Evolutionary conservation across 2,888 invertebrate genomes (phyloP), one percentile per base, ranked within the genome.

Genomic region (Bedellia somnulentella): DNA sequence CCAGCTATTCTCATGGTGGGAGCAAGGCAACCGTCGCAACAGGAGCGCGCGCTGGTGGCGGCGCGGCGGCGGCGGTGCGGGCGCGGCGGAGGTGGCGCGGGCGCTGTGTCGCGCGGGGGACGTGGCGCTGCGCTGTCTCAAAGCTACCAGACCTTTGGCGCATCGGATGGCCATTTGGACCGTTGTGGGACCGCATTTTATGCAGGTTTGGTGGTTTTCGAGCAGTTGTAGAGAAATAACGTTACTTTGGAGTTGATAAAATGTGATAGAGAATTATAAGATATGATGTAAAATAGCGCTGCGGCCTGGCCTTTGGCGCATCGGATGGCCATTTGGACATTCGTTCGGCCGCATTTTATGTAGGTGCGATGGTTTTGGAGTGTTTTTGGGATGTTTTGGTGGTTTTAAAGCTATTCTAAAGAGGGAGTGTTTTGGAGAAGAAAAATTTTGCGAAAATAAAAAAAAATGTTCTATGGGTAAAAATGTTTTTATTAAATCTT

Each of bases 111-210:
- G 94, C 33, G 84, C 93, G 15, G 92, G 92, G 0, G 93, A 93
- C 55, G 89, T 94, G 0, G 87, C 94, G 43, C 67, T 95, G 37
- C 87, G 89, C 44, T 91, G 93, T 31, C 85, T 93, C 8, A 80
- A 89, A 34, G 91, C 93, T 28, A 89, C 93, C 1, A 60, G 95
- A 1, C 95, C 95, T 0, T 66, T 95, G 15, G 83, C 94, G 24
- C 97, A 97, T 53, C 85, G 93, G 30, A 89, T 97, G 83, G 86
- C 89, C 41, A 85, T 89, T 13, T 97, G 96, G 96, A 90, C 90
- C 8, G 87, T 93, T 1, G 87, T 93, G 1, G 92, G 93, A 1
- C 90, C 93, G 0, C 94, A 96, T 60, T 85, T 96, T 32, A 93
- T 95, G 84, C 93, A 96, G 81, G 89, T 88, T 33, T 8, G 11